Conservation (phyloP, 2,797 vertebrate species). For the Steatocranus sp. region DNA sequence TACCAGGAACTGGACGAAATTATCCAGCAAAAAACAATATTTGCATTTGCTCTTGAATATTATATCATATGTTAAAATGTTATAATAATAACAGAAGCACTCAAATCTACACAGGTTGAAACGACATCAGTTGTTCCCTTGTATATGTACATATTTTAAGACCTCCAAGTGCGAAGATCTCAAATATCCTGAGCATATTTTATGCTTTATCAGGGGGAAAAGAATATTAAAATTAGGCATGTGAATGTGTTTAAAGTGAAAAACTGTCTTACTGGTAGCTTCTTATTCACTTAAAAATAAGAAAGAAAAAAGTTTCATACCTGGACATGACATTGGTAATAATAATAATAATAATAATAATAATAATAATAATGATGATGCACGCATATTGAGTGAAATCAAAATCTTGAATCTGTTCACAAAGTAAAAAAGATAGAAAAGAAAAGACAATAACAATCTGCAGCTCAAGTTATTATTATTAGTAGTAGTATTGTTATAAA, state of each 20-base stretch:
- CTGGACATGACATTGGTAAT: background rate
- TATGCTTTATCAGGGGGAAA: background rate
- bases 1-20: conserved; percentile 68
- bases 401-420: background rate
- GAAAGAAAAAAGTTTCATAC: background rate
- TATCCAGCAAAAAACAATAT: conserved; percentile 10
- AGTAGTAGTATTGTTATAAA: background rate
- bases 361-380: background rate
- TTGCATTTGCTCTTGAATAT: background rate
- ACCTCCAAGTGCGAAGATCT: background rate
- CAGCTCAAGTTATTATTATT: background rate
- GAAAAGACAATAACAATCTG: background rate
- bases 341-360: background rate
- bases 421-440: background rate
- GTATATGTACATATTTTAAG: background rate
- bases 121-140: background rate
- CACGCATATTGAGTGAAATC: background rate
- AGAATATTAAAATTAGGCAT: background rate
- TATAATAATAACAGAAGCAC: background rate
- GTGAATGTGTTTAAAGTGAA: background rate
- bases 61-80: background rate
- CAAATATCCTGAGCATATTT: background rate
- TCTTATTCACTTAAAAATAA: background rate
- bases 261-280: background rate
- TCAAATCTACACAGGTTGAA: accelerated